Percentiles rank a stretch among this genome's conserved stretches.
Evolutionary conservation across 2,113 vertebrate genomes (phyloP).

Genomic region (Proterorhinus semilunaris): DNA sequence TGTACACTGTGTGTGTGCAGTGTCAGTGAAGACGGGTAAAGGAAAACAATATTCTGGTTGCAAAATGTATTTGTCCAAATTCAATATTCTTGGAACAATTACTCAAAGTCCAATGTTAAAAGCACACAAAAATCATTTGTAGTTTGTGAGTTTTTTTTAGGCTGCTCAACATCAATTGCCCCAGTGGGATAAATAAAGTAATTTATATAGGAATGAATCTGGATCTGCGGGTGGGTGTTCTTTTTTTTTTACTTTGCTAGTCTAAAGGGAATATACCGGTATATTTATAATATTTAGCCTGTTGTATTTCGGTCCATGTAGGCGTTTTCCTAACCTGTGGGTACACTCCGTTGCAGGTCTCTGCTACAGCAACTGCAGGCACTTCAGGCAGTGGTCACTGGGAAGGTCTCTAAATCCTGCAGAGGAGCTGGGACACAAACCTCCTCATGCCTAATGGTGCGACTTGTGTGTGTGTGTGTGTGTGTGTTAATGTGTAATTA

Average conservation of each 20-base stretch:
- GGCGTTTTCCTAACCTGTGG: slow-evolving; percentile 15
- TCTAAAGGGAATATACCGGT: no score
- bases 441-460: slow-evolving; percentile 95
- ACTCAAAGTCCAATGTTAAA: no score
- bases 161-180: no score
- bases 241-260: no score
- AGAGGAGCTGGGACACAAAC: slow-evolving; percentile 92
- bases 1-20: background rate
- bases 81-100: no score
- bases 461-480: slow-evolving; percentile 46
- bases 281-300: background rate
- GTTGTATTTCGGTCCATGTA: background rate
- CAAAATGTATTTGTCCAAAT: background rate
- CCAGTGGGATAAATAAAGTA: no score
- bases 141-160: no score
- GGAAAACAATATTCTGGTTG: background rate
- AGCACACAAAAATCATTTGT: no score
- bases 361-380: slow-evolving; percentile 95
- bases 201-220: no score
- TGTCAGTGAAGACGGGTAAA: background rate
- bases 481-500: slow-evolving; percentile 37
- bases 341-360: slow-evolving; percentile 75
- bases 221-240: no score
- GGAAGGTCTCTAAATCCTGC: slow-evolving; percentile 90
- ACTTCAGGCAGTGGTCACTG: slow-evolving; percentile 89